Base-by-base conservation (phyloP, 2,113 vertebrate genomes). In the Sinocyclocheilus rhinocerous region DNA sequence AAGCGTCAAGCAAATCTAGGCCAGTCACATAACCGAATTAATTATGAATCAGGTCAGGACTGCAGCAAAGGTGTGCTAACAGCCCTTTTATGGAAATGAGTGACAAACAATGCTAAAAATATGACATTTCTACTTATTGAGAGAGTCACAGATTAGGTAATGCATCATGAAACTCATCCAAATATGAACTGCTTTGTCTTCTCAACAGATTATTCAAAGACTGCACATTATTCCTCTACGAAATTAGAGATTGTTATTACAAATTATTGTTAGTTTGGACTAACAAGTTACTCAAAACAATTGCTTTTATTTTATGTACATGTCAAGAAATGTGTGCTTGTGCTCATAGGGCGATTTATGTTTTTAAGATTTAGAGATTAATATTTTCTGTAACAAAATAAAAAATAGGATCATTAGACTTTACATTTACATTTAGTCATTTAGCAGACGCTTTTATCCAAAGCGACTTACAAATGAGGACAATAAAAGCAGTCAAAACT, bases 41-140 rank as follows among this genome's bases (percentile, higher is more conserved):
- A 50, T 69, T 50, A 13, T 48, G 22, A 42, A 45, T 26, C 22
- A 45, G 33, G 33, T 39, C 75, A 76, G 75, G 48, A 55, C 33
- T 61, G 78, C 52, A 15, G 10, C 36, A 63, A 69, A 69, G 39
- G 80, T 50, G 24, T 69, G 24, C 13, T 45, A 81, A 45, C 78
- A 24, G 36, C 16, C 26, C 61, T 50, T 6, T 69, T 69, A 29
- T 81, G 36, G 20, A 81, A 65, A 9, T 81, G 42, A 81, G 7
- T 52, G 75, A 76, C 48, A 76, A 50, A 65, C 8, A 33, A 50
- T 48, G 42, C 39, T 82, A 50, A 29, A 67, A 82, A 69, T 67
- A 69, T 48, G 16, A 3, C 59, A 48, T 65, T 81, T 61, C 29
- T 39, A n/a, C 59, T 81, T 81, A 16, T 1, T 26, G 12, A 81